Evolutionary conservation across 2,797 vertebrate genomes (phyloP).

Genomic region (Garrulus glandarius): DNA sequence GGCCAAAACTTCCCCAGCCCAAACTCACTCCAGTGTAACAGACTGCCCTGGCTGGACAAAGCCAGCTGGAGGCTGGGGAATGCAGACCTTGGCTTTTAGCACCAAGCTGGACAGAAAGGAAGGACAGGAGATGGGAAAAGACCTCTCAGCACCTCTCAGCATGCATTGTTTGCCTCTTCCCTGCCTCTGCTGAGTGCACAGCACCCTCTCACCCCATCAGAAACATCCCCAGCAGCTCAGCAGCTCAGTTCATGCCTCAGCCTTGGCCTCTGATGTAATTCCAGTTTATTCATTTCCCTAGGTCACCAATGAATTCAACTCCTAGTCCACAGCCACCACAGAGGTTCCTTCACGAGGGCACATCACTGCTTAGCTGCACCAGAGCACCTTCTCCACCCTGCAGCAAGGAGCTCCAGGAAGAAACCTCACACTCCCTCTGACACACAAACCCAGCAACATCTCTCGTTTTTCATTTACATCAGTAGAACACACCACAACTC

Average conservation of each 20-base stretch:
- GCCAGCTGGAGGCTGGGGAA: neutral
- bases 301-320: neutral
- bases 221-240: neutral
- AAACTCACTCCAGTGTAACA: rapidly evolving
- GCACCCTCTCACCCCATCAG: neutral
- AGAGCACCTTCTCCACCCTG: neutral
- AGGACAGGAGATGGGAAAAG: neutral
- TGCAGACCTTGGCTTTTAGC: neutral
- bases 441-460: neutral
- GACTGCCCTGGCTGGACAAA: neutral
- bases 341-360: neutral
- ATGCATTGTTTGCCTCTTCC: neutral
- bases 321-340: neutral
- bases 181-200: neutral
- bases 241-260: neutral
- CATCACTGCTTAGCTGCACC: neutral
- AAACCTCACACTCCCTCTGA: rapidly evolving
- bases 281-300: neutral
- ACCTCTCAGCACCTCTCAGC: neutral
- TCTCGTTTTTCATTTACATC: neutral
- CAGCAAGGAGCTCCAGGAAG: neutral
- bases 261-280: neutral
- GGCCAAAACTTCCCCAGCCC: neutral
- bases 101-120: neutral
- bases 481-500: neutral